These are phyloP conservation scores for Sinosuthora webbiana DNA, from an alignment of 2,113 vertebrate genomes.

Conservation along the genomic window DNA sequence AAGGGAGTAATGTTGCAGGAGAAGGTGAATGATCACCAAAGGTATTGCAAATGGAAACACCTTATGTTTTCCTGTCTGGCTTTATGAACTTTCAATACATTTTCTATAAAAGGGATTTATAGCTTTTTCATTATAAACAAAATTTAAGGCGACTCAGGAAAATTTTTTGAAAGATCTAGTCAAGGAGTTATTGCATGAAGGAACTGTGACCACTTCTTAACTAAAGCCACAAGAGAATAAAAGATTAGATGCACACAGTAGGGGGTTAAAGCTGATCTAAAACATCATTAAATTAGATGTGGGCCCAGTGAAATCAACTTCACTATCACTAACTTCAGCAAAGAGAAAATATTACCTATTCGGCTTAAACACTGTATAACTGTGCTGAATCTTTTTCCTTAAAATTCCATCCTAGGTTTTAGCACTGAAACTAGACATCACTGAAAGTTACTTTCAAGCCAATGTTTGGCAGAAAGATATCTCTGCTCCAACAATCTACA, in stretches of 20 bases:
- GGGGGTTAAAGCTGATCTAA: not conserved
- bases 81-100: not conserved
- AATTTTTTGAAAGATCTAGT: not conserved
- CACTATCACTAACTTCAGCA: not conserved
- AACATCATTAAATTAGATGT: not conserved
- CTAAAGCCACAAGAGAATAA: not conserved
- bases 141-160: not conserved
- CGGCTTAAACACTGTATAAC: not conserved
- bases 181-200: not conserved
- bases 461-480: not conserved
- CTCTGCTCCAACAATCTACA: not conserved
- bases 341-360: not conserved
- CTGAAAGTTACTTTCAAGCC: not conserved
- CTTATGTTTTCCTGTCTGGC: not conserved
- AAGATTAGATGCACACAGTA: not conserved
- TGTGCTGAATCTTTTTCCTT: not conserved
- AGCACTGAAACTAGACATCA: not conserved
- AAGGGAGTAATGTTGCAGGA: not conserved
- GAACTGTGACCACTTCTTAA: not conserved
- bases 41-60: not conserved
- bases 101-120: not conserved
- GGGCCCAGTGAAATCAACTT: not conserved
- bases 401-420: not conserved
- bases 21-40: not conserved
- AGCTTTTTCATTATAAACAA: not conserved